Base-by-base conservation (phyloP, 1,140 invertebrate species). In the Brachionus calyciflorus region DNA sequence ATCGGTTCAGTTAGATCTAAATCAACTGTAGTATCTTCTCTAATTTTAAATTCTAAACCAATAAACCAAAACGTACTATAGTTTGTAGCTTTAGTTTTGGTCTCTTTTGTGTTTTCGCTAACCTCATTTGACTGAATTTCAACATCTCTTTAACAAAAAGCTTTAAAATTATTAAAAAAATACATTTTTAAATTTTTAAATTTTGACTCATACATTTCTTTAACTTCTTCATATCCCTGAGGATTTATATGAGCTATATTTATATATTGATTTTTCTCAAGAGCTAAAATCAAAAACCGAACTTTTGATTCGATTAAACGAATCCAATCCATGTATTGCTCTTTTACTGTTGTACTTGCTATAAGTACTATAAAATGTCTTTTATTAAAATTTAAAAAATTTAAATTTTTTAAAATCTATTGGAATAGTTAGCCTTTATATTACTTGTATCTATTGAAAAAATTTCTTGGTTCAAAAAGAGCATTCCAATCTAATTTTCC, bases 231-330 rank as follows among this genome's bases (percentile, higher is more conserved):
- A 63, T 65, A 77, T 60, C 40, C 40, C n/a, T 77, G 40, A 21
- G 95, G 94, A 87, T 96, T 96, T 21, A 98, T 91, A 84, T 98
- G 96, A 3, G 94, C 94, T 79, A 98, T 85, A 21, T 89, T 90
- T 78, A 99, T 94, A 80, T 90, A 90, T 48, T 89, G 89, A 87
- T 98, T 98, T 70, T 92, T 88, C 85, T 99, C 96, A 79, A 99
- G 85, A 77, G 90, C 92, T 86, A 90, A 90, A 81, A 98, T 93
- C 37, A 99, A 87, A 83, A 94, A 89, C 76, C 96, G 87, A 79
- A 99, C 91, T 88, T 96, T 96, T 63, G 95, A 96, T 84, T 99
- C 96, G 9, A 99, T 91, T 77, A 98, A 88, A 12, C 97, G 96
- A 83, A 91, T 79, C 83, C 94, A 97, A 86, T 96, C 93, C 76